Percentiles rank a stretch among this genome's conserved stretches.
Evolutionary conservation across 1,140 invertebrate species (phyloP).

Genomic region (Orussus abietinus): DNA sequence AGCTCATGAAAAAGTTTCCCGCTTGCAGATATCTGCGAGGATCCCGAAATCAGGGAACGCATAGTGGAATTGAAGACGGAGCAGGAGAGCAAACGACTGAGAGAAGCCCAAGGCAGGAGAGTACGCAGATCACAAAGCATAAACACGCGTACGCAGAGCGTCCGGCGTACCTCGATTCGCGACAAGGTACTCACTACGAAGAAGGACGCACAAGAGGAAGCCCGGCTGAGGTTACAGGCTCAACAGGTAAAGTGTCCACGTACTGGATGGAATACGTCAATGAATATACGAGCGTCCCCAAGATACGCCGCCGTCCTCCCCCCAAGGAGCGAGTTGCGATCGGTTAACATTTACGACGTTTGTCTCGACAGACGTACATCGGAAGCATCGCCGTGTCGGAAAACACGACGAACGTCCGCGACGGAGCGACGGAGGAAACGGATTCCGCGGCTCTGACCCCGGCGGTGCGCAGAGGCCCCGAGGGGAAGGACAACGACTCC

Average conservation of each 20-base stretch:
- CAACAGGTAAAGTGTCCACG: constrained; percentile 60
- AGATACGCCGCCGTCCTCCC: too few species aligned
- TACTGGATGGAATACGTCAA: too few species aligned
- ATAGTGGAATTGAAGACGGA: constrained; percentile 86
- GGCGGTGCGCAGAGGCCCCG: constrained; percentile 64
- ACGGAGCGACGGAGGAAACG: constrained; percentile 47
- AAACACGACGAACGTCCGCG: constrained; percentile 28
- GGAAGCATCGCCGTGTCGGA: constrained; percentile 24
- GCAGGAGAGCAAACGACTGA: constrained; percentile 75
- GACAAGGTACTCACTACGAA: constrained; percentile 93
- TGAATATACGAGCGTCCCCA: background rate
- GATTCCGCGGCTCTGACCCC: constrained; percentile 53
- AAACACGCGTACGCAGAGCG: constrained; percentile 75
- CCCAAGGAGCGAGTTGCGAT: too few species aligned
- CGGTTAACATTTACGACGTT: too few species aligned
- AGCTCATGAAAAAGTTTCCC: too few species aligned
- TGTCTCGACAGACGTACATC: constrained; percentile 40
- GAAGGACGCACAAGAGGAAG: constrained; percentile 92
- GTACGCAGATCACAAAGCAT: constrained; percentile 63
- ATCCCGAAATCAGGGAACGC: constrained; percentile 86
- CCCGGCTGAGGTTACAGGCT: constrained; percentile 65
- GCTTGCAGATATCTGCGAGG: constrained; percentile 90
- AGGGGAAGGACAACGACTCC: constrained; percentile 74
- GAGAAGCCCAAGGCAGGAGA: constrained; percentile 60
- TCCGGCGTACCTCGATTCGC: constrained; percentile 87